phyloP scores from a whole-genome alignment of 1,140 invertebrate species.

The Helicoverpa zea region DNA sequence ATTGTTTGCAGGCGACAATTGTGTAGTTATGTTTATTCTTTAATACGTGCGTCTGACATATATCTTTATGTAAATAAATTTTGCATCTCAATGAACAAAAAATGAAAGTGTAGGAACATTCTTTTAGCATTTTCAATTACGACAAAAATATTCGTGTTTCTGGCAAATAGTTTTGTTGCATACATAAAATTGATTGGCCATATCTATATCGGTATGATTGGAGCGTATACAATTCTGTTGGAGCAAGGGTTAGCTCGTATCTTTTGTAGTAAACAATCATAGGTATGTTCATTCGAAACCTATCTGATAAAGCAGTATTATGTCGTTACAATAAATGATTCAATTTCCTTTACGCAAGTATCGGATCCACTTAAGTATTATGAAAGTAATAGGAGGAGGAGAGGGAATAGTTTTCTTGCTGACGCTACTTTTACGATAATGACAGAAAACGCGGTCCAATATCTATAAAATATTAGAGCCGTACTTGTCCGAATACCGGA shows the following conservation, averaged over 20 bases:
- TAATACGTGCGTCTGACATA: slow-evolving; percentile 4
- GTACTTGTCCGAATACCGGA: slow-evolving; percentile 54
- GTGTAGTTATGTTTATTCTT: slow-evolving; percentile 6
- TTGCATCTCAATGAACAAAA: not conserved
- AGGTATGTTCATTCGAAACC: slow-evolving; percentile 75
- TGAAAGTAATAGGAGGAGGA: slow-evolving; percentile 83
- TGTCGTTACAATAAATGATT: slow-evolving; percentile 84
- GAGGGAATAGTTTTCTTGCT: slow-evolving; percentile 85
- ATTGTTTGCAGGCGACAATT: slow-evolving; percentile 18
- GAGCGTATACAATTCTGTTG: slow-evolving; percentile 11
- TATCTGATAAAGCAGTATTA: slow-evolving; percentile 82
- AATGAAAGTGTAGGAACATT: slow-evolving; percentile 3
- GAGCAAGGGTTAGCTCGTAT: slow-evolving; percentile 54
- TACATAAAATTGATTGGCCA: slow-evolving; percentile 41
- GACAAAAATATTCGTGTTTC: slow-evolving; percentile 11
- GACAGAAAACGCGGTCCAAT: slow-evolving; percentile 83
- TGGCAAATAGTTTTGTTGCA: slow-evolving; percentile 1
- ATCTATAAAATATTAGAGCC: slow-evolving; percentile 83
- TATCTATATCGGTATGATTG: slow-evolving; percentile 30
- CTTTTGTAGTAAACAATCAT: slow-evolving; percentile 63
- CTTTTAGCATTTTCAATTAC: not conserved
- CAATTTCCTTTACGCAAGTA: slow-evolving; percentile 84
- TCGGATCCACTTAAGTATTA: slow-evolving; percentile 85
- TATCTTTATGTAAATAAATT: slow-evolving; percentile 14
- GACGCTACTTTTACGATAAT: slow-evolving; percentile 85